phyloP scores from a whole-genome alignment of 2,797 vertebrate genomes.

The Peromyscus eremicus region DNA sequence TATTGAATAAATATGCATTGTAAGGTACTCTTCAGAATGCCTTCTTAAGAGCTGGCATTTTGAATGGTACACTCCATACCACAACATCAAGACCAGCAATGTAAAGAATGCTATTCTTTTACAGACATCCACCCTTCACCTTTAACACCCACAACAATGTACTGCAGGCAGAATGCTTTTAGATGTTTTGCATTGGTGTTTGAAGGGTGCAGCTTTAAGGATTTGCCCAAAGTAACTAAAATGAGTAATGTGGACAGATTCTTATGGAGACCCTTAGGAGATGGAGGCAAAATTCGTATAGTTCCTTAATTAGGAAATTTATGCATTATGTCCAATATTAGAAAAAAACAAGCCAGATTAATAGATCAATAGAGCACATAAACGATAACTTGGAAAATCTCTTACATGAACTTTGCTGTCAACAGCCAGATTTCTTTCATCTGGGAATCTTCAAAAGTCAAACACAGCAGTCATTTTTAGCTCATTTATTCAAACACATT shows the following conservation, averaged over 20 bases:
- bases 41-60: conserved; percentile 52
- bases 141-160: conserved; percentile 8
- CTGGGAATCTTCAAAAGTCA: conserved; percentile 60
- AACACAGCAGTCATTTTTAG: conserved; percentile 47
- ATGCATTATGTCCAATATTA: conserved; percentile 19
- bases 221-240: conserved; percentile 15
- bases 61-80: conserved; percentile 30
- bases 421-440: conserved; percentile 69
- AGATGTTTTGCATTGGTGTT: neutral
- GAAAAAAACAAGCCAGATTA: conserved; percentile 46
- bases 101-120: neutral
- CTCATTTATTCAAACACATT: conserved; percentile 55
- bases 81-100: conserved; percentile 38
- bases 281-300: conserved; percentile 47
- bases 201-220: conserved; percentile 24
- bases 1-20: conserved; percentile 22
- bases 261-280: conserved; percentile 16
- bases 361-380: conserved; percentile 31
- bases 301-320: conserved; percentile 20
- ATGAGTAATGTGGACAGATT: conserved; percentile 54
- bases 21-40: conserved; percentile 25
- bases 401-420: conserved; percentile 72
- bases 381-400: conserved; percentile 66
- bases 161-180: neutral
- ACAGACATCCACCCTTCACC: conserved; percentile 27